phyloP scores from a whole-genome alignment of 2,797 vertebrate species.

The Parotocinclus haroldoi region DNA sequence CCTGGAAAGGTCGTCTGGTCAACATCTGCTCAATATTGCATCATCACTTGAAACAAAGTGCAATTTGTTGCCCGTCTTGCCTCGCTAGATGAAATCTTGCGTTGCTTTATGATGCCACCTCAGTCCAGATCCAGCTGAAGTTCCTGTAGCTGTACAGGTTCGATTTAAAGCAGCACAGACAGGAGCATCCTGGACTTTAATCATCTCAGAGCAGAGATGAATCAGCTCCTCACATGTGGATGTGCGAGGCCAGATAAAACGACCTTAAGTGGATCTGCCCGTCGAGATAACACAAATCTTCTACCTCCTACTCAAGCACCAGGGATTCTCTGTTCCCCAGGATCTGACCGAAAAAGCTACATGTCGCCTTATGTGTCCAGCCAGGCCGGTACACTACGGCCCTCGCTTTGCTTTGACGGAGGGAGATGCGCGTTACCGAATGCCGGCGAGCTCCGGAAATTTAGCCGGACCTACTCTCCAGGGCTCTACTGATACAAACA shows the following conservation, averaged over 20 bases:
- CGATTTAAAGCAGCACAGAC: slow-evolving; percentile 29
- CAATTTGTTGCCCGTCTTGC: too few species aligned
- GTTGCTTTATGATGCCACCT: neutral
- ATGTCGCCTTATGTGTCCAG: slow-evolving; percentile 27
- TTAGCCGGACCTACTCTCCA: slow-evolving; percentile 22
- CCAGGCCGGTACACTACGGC: slow-evolving; percentile 15
- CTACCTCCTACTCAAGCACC: slow-evolving; percentile 43
- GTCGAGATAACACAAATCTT: slow-evolving; percentile 64
- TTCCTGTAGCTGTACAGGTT: too few species aligned
- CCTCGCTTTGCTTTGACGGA: slow-evolving; percentile 7
- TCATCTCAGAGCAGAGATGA: slow-evolving; percentile 59
- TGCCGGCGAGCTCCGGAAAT: neutral
- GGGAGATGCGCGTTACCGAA: slow-evolving; percentile 32
- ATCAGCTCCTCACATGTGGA: slow-evolving; percentile 54
- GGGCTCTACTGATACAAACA: slow-evolving; percentile 21
- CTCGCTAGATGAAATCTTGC: too few species aligned
- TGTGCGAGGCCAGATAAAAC: slow-evolving; percentile 61
- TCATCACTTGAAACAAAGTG: too few species aligned
- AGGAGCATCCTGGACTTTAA: slow-evolving; percentile 59
- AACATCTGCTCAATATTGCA: too few species aligned
- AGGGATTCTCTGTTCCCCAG: slow-evolving; percentile 30
- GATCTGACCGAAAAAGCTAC: slow-evolving; percentile 28
- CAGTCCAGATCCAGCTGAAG: slow-evolving; percentile 28
- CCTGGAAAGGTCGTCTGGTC: too few species aligned
- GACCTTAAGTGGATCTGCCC: slow-evolving; percentile 61